phyloP scores from a whole-genome alignment of 2,888 invertebrate genomes.

The Cybosia mesomella region DNA sequence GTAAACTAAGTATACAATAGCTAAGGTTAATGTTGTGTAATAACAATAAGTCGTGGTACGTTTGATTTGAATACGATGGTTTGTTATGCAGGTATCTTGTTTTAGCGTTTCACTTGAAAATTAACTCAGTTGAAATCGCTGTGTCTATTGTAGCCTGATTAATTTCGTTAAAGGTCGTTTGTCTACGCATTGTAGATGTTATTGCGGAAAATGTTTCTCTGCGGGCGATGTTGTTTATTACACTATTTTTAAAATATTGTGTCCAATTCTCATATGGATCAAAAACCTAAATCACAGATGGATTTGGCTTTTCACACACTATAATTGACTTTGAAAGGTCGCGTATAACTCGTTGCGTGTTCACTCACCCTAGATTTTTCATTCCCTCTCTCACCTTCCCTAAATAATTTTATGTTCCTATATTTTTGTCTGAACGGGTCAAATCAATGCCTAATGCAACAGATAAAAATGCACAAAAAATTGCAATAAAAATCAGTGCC shows the following conservation, averaged over 20 bases:
- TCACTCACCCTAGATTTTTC: too few species aligned
- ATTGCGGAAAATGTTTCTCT: conserved; percentile 30
- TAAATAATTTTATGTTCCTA: too few species aligned
- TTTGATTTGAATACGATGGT: conserved; percentile 37
- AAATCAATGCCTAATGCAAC: too few species aligned
- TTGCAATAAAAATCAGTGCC: too few species aligned
- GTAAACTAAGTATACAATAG: conserved; percentile 46
- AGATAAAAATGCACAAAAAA: too few species aligned
- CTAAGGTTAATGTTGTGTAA: conserved; percentile 44
- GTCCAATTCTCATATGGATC: conserved; percentile 17
- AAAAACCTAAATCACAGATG: background rate
- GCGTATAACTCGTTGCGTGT: background rate
- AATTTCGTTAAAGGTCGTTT: conserved; percentile 49
- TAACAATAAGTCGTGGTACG: conserved; percentile 43
- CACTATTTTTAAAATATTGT: conserved; percentile 19
- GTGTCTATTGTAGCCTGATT: conserved; percentile 31
- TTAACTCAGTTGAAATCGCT: conserved; percentile 19
- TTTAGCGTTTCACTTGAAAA: conserved; percentile 32
- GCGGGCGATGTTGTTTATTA: conserved; percentile 40
- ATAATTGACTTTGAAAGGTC: background rate
- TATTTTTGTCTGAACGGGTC: too few species aligned
- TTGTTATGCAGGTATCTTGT: conserved; percentile 45
- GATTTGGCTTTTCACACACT: background rate
- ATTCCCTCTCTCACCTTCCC: too few species aligned
- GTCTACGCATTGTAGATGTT: conserved; percentile 40